Conservation (phyloP, 2,113 vertebrate species). For the Periophthalmodon schlosseri region DNA sequence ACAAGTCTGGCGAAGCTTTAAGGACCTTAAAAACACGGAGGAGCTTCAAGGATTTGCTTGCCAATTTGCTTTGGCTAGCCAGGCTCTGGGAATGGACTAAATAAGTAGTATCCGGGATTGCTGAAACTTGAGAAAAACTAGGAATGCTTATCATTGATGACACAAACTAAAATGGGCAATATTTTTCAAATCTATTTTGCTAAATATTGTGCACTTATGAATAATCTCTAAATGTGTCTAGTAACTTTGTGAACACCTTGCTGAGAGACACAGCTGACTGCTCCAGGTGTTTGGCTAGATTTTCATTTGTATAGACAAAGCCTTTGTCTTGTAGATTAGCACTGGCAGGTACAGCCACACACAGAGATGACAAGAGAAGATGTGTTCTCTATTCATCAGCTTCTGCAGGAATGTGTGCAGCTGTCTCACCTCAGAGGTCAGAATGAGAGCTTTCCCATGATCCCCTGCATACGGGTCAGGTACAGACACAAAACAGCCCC, state of each 20-base stretch:
- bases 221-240: not conserved
- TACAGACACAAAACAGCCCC: not conserved
- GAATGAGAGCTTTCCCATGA: not conserved
- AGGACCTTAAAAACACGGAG: too few species aligned
- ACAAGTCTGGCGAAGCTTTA: too few species aligned
- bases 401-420: slow-evolving; percentile 21
- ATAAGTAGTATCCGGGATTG: too few species aligned
- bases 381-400: slow-evolving; percentile 23
- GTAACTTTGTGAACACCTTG: not conserved
- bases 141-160: too few species aligned
- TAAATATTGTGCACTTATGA: not conserved
- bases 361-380: slow-evolving; percentile 23
- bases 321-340: slow-evolving; percentile 19
- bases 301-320: not conserved
- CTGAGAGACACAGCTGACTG: slow-evolving; percentile 26
- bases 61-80: too few species aligned
- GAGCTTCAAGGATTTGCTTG: too few species aligned
- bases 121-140: too few species aligned
- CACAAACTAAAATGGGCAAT: not conserved
- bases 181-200: not conserved
- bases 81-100: too few species aligned
- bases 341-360: slow-evolving; percentile 13
- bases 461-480: not conserved
- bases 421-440: slow-evolving; percentile 12
- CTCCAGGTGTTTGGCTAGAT: slow-evolving; percentile 24